A percentile compares a stretch with the other conserved stretches of the same genome.
Conservation (phyloP, 2,797 vertebrate species). For the Cossypha niveicapilla region DNA sequence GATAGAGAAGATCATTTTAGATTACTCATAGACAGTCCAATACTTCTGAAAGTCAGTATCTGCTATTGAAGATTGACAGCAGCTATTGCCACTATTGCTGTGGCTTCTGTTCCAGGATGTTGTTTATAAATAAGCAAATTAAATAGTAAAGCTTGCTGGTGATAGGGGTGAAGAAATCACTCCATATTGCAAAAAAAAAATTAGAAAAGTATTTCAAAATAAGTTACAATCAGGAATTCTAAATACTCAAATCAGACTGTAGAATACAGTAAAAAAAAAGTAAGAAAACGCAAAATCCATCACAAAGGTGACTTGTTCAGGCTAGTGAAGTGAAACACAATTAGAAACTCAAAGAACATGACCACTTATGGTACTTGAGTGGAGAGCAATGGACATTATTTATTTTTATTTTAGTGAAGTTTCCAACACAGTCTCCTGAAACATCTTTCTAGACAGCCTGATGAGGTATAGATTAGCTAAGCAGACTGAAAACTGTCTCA, state of each 20-base stretch:
- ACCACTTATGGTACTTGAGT: not conserved
- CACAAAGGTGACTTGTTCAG: fast-evolving
- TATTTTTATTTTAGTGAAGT: not conserved
- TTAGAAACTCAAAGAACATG: not conserved
- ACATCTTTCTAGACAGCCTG: not conserved
- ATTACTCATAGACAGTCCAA: not conserved
- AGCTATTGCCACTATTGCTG: not conserved
- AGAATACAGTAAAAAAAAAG: not conserved
- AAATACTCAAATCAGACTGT: not conserved
- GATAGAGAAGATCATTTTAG: not conserved
- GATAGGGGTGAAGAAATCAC: not conserved
- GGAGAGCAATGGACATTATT: not conserved
- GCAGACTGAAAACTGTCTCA: not conserved
- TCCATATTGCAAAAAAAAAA: not conserved
- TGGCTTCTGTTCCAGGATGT: not conserved
- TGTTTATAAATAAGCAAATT: not conserved
- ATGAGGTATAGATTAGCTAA: not conserved
- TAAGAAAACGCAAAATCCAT: not conserved
- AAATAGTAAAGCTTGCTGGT: not conserved
- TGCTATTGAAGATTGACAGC: not conserved
- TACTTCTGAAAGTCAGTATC: not conserved
- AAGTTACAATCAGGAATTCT: not conserved
- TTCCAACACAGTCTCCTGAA: not conserved
- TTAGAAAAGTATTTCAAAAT: not conserved
- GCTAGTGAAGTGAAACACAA: not conserved